Base-by-base conservation (phyloP, 1,140 invertebrate genomes). In the Daktulosphaira vitifoliae region DNA sequence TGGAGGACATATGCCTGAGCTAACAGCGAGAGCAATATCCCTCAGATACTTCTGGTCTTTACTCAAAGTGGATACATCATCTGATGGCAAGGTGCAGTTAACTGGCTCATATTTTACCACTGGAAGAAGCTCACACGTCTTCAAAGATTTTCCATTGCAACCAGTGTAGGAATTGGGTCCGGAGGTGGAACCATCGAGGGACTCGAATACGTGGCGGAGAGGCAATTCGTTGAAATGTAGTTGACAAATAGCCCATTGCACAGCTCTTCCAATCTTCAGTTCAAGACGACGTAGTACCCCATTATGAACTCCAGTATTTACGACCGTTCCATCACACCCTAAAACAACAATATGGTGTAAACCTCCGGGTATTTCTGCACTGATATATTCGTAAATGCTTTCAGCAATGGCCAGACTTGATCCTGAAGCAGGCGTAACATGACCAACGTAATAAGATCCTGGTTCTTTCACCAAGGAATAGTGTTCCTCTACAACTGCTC, bases 31-130 rank as follows among this genome's bases (percentile, higher is more conserved):
- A 16, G 15, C 13, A 53, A 53, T 53, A 53, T n/a, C n/a, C n/a
- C n/a, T 53, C 51, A 53, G 33, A 26, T 53, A 53, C 29, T 53
- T 23, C 33, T 53, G 51, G 26, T 53, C 51, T 13, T 26, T 53
- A n/a, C 23, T 29, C 8, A 53, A 15, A 37, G 29, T 29, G 16
- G 15, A 6, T n/a, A n/a, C n/a, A 15, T n/a, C 9, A 18, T 46
- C 15, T 46, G 20, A 46, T 39, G 11, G 38, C 11, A 15, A 39
- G 11, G 11, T 39, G 11, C 38, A 39, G n/a, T 39, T 11, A 39
- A 52, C 16, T 23, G 26, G 23, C 16, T 52, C 25, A 29, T 26
- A 52, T 23, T 52, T 29, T 3, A 26, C 50, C 23, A 52, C 25
- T 16, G 23, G 50, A 6, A 23, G 26, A 2, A 8, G 23, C 7